phyloP scores from a whole-genome alignment of 2,888 invertebrate genomes.

The Lordiphosa fenestrarum region DNA sequence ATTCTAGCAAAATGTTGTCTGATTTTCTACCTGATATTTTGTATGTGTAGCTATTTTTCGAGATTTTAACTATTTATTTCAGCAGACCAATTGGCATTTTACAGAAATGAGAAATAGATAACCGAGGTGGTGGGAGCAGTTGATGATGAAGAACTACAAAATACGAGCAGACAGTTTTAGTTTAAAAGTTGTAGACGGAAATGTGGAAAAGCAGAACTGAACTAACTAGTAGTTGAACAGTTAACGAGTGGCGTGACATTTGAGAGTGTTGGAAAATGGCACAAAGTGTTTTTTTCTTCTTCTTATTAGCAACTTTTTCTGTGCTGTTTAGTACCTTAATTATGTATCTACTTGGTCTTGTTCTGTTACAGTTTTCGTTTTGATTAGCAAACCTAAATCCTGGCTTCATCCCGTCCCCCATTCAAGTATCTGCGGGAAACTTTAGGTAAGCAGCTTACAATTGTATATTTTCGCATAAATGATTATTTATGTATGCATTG shows the following conservation, averaged over 20 bases:
- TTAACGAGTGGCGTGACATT: not conserved
- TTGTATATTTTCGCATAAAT: constrained; percentile 24
- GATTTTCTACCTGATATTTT: constrained; percentile 27
- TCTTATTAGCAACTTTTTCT: no score
- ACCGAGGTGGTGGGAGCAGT: not conserved
- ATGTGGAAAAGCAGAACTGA: constrained; percentile 3
- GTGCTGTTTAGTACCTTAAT: no score
- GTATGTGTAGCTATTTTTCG: constrained; percentile 16
- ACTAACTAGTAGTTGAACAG: not conserved
- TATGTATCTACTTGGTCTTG: not conserved
- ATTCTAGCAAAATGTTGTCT: constrained; percentile 19
- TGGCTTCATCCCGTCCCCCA: not conserved
- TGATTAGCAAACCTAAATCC: constrained; percentile 1
- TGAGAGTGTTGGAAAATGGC: not conserved
- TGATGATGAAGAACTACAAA: not conserved
- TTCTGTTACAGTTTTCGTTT: not conserved
- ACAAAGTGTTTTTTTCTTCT: no score
- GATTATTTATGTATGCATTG: constrained; percentile 62
- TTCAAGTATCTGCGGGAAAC: constrained; percentile 1
- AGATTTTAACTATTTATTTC: constrained; percentile 44
- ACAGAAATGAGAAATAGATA: constrained; percentile 7
- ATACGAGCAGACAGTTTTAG: constrained; percentile 1
- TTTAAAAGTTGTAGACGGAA: constrained; percentile 14
- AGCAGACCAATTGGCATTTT: constrained; percentile 39
- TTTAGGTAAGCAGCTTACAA: constrained; percentile 11